Evolutionary conservation across 2,888 invertebrate species (phyloP), one percentile per base, ranked within the genome.

Genomic region (Oxytorus armatus): DNA sequence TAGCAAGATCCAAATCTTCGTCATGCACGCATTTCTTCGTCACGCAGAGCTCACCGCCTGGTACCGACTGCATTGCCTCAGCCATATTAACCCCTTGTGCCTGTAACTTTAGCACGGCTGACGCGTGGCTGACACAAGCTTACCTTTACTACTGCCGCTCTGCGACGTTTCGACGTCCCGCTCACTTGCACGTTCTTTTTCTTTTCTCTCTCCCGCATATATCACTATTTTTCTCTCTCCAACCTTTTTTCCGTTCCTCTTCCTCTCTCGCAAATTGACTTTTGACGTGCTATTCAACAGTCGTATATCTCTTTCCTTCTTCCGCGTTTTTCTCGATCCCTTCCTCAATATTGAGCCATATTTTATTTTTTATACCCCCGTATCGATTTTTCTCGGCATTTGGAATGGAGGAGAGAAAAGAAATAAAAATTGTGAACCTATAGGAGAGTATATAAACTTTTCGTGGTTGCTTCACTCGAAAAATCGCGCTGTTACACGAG

Each of bases 21-120:
- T 81, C 79, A 78, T 78, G 81, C 87, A 86, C 87, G 86, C 87
- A 86, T 86, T 87, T 81, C 76, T 33, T 65, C 81, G 86, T 86
- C 85, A 87, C 87, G 88, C 85, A 80, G 82, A 83, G 85, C 61
- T 39, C 82, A 87, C 88, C 82, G 86, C 81, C 86, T 88, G 88
- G 88, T 83, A 88, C 88, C 83, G 33, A n/a, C 51, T 23, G 23
- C 18, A 16, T 23, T 23, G 18, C 21, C 14, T 33, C n/a, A n/a
- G 29, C 21, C 3, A 11, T 21, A 21, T 21, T 3, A 8, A 1
- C 51, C 29, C 29, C 25, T 16, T 36, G 2, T 23, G 42, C 57
- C 29, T 57, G n/a, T 42, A 44, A 53, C 29, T 42, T 42, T 42
- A 36, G 5, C 59, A 39, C 49, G 16, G 36, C 18, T 23, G 53